phyloP scores from a whole-genome alignment of 1,140 invertebrate genomes.

The Drosophila mauritiana region DNA sequence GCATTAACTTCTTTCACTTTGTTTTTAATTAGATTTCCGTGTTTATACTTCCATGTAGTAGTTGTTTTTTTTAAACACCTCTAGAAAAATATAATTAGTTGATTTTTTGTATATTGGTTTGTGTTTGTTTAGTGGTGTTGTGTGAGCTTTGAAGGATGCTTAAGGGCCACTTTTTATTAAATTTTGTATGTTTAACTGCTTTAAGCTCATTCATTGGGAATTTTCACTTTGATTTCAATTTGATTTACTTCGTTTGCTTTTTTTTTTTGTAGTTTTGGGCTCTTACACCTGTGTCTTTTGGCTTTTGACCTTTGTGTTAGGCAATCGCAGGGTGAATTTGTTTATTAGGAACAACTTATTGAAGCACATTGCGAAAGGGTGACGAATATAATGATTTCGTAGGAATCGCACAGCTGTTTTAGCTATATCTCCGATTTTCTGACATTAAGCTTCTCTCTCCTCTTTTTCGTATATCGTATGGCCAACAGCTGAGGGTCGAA shows the following conservation, averaged over 20 bases:
- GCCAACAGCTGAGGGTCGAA: slow-evolving; percentile 40
- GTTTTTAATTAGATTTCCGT: slow-evolving; percentile 13
- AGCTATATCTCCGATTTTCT: slow-evolving; percentile 5
- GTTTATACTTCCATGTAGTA: slow-evolving; percentile 10
- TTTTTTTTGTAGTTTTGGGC: slow-evolving; percentile 2
- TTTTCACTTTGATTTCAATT: slow-evolving; percentile 35
- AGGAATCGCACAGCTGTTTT: slow-evolving; percentile 48
- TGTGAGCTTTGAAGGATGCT: slow-evolving; percentile 33
- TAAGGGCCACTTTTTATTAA: slow-evolving; percentile 7
- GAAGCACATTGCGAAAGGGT: slow-evolving; percentile 61
- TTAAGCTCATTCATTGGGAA: not conserved
- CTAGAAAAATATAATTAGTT: slow-evolving; percentile 69
- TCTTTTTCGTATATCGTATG: slow-evolving; percentile 8
- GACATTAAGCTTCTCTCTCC: slow-evolving; percentile 4
- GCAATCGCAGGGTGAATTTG: slow-evolving; percentile 42
- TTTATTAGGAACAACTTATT: slow-evolving; percentile 63
- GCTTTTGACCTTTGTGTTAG: slow-evolving; percentile 56
- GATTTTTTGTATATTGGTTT: not conserved
- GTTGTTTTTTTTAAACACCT: slow-evolving; percentile 53
- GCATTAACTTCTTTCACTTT: slow-evolving; percentile 53
- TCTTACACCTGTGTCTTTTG: slow-evolving; percentile 24
- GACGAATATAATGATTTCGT: slow-evolving; percentile 14
- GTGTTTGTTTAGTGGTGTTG: slow-evolving; percentile 12
- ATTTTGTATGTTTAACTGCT: not conserved
- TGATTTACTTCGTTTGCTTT: slow-evolving; percentile 18